Evolutionary conservation across 2,888 invertebrate genomes (phyloP).

Genomic region (Punctoribates punctum): DNA sequence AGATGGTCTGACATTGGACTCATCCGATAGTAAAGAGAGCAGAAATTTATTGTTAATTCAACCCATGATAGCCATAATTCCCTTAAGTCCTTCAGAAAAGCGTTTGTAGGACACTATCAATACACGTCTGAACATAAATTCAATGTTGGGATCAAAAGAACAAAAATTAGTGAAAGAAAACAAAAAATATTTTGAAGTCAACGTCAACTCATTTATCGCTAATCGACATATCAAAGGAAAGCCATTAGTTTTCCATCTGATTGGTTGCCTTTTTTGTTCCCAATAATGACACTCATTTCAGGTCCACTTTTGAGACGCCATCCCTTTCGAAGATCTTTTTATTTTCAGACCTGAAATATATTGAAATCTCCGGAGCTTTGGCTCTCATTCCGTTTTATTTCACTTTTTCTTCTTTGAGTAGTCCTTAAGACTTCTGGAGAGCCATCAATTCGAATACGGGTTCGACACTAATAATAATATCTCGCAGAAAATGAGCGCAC

Average conservation of each 20-base stretch:
- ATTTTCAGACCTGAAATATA: not conserved
- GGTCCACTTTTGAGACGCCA: not conserved
- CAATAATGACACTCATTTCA: conserved; percentile 3
- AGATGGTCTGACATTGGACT: not conserved
- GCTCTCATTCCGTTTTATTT: conserved; percentile 27
- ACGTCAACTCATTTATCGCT: too few relatives aligned
- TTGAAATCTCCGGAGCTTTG: conserved; percentile 13
- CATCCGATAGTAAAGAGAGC: not conserved
- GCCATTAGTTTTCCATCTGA: not conserved
- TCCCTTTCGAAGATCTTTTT: not conserved
- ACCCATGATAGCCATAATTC: conserved; percentile 27
- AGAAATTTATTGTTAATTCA: conserved; percentile 4
- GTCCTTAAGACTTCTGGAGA: not conserved
- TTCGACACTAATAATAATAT: conserved; percentile 34
- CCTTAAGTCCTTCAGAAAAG: conserved; percentile 9
- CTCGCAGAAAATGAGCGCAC: conserved; percentile 12
- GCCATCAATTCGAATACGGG: conserved; percentile 3
- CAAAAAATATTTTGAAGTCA: too few relatives aligned
- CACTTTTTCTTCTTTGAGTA: not conserved
- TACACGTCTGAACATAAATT: not conserved
- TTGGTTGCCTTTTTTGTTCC: not conserved
- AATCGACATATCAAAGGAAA: not conserved
- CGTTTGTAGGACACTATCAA: conserved; percentile 13
- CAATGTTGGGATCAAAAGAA: too few relatives aligned
- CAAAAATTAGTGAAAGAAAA: too few relatives aligned